phyloP scores from a whole-genome alignment of 1,140 invertebrate genomes.

The Pogonomyrmex californicus region DNA sequence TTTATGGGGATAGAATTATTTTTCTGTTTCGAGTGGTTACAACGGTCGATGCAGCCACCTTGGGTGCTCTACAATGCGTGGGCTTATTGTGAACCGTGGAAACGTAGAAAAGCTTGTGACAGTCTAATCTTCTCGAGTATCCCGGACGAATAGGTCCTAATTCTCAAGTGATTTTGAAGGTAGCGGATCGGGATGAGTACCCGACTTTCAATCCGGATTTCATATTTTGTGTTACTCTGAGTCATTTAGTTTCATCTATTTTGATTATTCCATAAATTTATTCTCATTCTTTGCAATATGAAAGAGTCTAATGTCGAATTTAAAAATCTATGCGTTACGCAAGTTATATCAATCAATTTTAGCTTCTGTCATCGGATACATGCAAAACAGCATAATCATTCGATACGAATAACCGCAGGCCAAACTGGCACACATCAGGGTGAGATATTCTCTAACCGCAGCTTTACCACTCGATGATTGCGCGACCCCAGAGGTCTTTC shows the following conservation, averaged over 20 bases:
- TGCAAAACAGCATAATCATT: not conserved
- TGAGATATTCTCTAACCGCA: slow-evolving; percentile 73
- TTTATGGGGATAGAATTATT: slow-evolving; percentile 84
- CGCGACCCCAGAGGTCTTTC: slow-evolving; percentile 40
- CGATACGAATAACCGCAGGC: slow-evolving; percentile 45
- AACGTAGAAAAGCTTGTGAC: slow-evolving; percentile 84
- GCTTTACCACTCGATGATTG: slow-evolving; percentile 68
- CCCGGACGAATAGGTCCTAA: slow-evolving; percentile 82
- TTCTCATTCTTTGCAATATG: not conserved
- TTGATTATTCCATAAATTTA: slow-evolving; percentile 38
- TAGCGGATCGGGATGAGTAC: slow-evolving; percentile 68
- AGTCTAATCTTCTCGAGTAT: slow-evolving; percentile 85
- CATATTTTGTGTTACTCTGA: slow-evolving; percentile 60
- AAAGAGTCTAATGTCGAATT: not conserved
- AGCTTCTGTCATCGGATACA: not conserved
- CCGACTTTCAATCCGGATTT: slow-evolving; percentile 54
- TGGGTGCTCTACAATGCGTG: slow-evolving; percentile 37
- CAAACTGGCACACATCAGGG: slow-evolving; percentile 49
- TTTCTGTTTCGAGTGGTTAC: slow-evolving; percentile 85
- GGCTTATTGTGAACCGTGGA: slow-evolving; percentile 80
- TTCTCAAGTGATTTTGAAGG: slow-evolving; percentile 79
- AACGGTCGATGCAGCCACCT: slow-evolving; percentile 81
- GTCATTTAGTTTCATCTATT: not conserved
- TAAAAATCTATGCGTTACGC: not conserved
- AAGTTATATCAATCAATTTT: not conserved